Conservation (phyloP, 2,888 invertebrate species). For the Dolichomitus sp. region DNA sequence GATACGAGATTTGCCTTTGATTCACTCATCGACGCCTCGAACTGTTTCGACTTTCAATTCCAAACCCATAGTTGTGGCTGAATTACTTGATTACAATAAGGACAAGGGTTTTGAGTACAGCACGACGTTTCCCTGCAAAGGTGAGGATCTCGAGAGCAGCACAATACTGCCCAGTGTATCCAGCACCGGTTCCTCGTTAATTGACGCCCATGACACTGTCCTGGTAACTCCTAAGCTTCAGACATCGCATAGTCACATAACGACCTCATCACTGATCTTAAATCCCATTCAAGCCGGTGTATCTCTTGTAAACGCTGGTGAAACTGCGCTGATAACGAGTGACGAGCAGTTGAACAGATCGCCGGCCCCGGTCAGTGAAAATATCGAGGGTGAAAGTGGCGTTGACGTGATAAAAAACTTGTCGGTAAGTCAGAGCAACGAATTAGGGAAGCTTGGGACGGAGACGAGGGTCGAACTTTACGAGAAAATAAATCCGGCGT, state of each 20-base stretch:
- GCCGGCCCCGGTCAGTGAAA: constrained; percentile 72
- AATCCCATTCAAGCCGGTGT: constrained; percentile 83
- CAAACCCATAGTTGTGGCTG: constrained; percentile 82
- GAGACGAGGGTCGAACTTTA: constrained; percentile 53
- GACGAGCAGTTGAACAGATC: constrained; percentile 38
- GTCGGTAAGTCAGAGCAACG: constrained; percentile 68
- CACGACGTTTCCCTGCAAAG: constrained; percentile 72
- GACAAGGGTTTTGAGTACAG: constrained; percentile 72
- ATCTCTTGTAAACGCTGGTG: constrained; percentile 77
- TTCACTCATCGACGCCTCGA: constrained; percentile 27
- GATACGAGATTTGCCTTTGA: constrained; percentile 28
- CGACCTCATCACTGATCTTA: constrained; percentile 76
- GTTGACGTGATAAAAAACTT: constrained; percentile 58
- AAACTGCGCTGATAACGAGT: constrained; percentile 71
- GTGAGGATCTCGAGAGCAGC: constrained; percentile 74
- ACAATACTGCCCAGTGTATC: constrained; percentile 63
- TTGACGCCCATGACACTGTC: constrained; percentile 15
- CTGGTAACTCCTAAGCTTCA: constrained; percentile 61
- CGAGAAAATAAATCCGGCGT: constrained; percentile 66
- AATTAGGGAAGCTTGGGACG: constrained; percentile 51
- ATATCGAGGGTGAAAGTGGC: constrained; percentile 64
- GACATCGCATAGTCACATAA: constrained; percentile 64
- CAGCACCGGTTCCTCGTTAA: constrained; percentile 34
- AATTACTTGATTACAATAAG: constrained; percentile 66
- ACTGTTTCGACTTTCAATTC: constrained; percentile 69